Conservation (phyloP, 2,888 invertebrate species). For the Falcaria lacertinaria region DNA sequence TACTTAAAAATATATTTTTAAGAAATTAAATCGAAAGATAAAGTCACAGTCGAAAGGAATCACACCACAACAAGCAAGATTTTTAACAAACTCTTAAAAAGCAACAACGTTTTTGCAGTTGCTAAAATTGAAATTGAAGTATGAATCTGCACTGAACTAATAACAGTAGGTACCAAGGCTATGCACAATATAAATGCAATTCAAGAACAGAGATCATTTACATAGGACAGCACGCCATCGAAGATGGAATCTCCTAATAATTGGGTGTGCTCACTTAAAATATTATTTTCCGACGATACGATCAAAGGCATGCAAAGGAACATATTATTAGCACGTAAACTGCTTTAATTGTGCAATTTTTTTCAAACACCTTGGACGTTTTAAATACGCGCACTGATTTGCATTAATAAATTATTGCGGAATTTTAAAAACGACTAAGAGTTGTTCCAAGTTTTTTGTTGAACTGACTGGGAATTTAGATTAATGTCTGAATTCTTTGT, state of each 20-base stretch:
- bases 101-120: slow-evolving; percentile 13
- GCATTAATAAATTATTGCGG: neutral
- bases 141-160: slow-evolving; percentile 33
- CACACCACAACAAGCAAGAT: slow-evolving; percentile 2
- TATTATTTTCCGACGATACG: slow-evolving; percentile 38
- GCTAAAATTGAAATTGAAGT: slow-evolving; percentile 13
- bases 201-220: slow-evolving; percentile 47
- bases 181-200: slow-evolving; percentile 43
- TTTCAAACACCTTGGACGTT: slow-evolving; percentile 57
- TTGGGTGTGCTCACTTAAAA: slow-evolving; percentile 50
- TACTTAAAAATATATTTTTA: no score
- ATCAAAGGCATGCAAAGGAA: slow-evolving; percentile 61
- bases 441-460: neutral
- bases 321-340: slow-evolving; percentile 53
- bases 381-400: slow-evolving; percentile 17
- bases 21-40: no score
- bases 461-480: neutral
- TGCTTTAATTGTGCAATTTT: slow-evolving; percentile 61
- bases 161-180: slow-evolving; percentile 52
- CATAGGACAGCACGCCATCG: slow-evolving; percentile 60
- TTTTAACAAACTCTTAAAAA: slow-evolving; percentile 9
- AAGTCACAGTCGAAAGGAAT: no score
- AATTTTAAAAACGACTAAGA: neutral
- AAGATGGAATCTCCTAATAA: slow-evolving; percentile 67
- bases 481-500: neutral